Evolutionary conservation across 2,888 invertebrate species (phyloP).

Genomic region (Escarpia spicata): DNA sequence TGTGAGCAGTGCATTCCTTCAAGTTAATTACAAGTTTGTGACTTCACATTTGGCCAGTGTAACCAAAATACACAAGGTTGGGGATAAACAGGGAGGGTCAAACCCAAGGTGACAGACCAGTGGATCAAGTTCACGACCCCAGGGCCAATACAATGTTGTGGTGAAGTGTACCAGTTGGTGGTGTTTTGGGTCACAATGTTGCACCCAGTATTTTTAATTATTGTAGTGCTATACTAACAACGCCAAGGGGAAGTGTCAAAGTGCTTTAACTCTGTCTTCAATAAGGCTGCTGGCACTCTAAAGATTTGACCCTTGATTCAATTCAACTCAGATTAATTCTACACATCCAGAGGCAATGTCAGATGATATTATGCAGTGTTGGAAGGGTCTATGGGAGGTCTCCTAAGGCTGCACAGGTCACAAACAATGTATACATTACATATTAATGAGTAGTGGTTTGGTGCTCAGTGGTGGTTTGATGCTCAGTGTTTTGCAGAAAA

Average conservation of each 20-base stretch:
- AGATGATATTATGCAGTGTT: neutral
- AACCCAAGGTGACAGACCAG: conserved; percentile 16
- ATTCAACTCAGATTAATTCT: neutral
- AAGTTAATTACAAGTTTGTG: conserved; percentile 12
- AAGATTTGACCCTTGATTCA: neutral
- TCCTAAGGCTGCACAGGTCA: no score
- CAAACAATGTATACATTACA: no score
- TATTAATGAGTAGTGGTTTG: no score
- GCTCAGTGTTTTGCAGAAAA: no score
- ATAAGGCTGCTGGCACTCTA: neutral
- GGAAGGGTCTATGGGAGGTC: neutral
- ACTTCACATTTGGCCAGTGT: conserved; percentile 10
- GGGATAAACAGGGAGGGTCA: neutral
- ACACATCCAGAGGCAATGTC: neutral
- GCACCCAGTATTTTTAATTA: conserved; percentile 3
- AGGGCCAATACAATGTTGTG: neutral
- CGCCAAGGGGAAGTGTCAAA: neutral
- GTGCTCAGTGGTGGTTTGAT: no score
- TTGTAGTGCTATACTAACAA: neutral
- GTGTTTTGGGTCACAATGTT: neutral
- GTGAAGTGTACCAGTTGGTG: neutral
- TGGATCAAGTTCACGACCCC: conserved; percentile 12
- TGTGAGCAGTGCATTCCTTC: neutral
- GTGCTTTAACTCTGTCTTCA: neutral
- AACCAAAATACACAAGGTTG: neutral